Percentiles rank a stretch among this genome's conserved stretches.
Conservation (phyloP, 2,113 vertebrate species). For the Saimiri boliviensis region DNA sequence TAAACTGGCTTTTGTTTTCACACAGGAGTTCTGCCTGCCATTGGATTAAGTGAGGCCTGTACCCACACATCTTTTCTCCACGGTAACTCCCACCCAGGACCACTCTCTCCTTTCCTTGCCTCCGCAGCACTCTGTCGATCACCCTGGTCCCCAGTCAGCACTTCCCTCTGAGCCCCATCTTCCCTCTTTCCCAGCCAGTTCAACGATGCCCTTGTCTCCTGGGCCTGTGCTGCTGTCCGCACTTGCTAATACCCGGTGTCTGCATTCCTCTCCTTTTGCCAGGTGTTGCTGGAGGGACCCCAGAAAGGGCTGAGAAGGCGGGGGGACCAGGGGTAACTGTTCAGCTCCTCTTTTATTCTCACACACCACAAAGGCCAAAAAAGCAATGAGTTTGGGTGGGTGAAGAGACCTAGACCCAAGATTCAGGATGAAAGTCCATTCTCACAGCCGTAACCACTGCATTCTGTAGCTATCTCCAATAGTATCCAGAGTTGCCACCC, state of each 20-base stretch:
- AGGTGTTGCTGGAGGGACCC: neutral
- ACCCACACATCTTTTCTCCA: neutral
- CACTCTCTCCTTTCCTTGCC: neutral
- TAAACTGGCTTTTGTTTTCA: neutral
- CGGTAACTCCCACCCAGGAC: neutral
- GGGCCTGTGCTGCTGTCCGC: neutral
- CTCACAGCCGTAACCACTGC: neutral
- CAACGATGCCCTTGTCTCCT: neutral
- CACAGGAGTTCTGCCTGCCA: neutral
- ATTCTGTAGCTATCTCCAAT: neutral
- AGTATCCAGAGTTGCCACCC: neutral
- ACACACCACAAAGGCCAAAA: neutral
- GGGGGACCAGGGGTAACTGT: neutral
- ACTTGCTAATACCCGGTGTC: neutral
- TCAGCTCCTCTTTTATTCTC: neutral
- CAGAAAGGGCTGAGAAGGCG: too few species aligned
- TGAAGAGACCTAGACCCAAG: neutral
- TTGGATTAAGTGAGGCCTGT: neutral
- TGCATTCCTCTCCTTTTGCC: neutral
- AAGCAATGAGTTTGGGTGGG: neutral
- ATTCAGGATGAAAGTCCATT: neutral
- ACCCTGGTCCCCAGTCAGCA: neutral
- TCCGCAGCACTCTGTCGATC: neutral
- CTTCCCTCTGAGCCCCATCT: neutral
- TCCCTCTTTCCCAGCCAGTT: neutral